Percentiles rank a stretch among this genome's conserved stretches.
Evolutionary conservation across 2,113 vertebrate genomes (phyloP).

Genomic region (Boulengeromyrus knoepffleri): DNA sequence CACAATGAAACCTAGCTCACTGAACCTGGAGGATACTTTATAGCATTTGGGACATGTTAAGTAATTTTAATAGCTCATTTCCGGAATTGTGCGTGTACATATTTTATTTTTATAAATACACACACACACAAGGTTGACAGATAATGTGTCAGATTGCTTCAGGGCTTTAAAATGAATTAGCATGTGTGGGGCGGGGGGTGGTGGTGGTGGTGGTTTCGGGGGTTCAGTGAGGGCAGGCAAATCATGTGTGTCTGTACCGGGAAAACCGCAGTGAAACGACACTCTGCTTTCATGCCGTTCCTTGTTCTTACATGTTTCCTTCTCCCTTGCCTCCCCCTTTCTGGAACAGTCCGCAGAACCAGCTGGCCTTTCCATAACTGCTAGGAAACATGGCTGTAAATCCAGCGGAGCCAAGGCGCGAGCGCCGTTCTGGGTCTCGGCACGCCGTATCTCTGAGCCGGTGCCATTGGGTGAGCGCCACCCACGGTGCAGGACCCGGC

Average conservation of each 20-base stretch:
- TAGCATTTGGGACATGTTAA: background rate
- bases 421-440: background rate
- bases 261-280: background rate
- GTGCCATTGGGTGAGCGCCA: background rate
- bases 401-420: background rate
- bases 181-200: background rate
- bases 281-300: background rate
- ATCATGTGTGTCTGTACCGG: background rate
- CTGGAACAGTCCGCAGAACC: background rate
- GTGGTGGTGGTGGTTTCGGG: no score
- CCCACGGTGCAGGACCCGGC: background rate
- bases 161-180: background rate
- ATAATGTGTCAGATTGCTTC: background rate
- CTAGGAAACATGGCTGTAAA: background rate
- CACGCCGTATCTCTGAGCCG: background rate
- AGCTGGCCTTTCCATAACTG: constrained; percentile 1
- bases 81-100: background rate
- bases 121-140: background rate
- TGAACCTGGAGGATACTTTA: background rate
- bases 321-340: background rate
- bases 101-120: background rate
- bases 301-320: constrained; percentile 10
- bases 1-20: background rate
- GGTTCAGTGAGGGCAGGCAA: background rate
- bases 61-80: background rate